Base-by-base conservation (phyloP, 2,888 invertebrate species). In the Holacanthella duospinosa region DNA sequence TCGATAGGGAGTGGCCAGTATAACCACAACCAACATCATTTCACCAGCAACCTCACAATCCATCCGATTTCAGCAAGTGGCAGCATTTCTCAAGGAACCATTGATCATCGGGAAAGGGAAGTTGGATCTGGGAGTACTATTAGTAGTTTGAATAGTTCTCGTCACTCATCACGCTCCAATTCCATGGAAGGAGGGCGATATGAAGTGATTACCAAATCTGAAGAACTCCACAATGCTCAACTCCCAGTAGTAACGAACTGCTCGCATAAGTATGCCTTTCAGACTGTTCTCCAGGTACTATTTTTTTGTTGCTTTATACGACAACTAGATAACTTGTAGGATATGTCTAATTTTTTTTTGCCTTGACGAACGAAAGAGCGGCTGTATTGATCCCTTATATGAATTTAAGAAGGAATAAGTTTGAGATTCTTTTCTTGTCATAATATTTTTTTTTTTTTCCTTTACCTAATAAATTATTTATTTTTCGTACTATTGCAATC, bases 241-340 rank as follows among this genome's bases (percentile, higher is more conserved):
- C 53, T 64, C 28, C 66, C 66, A 55, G 63, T 6, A 12, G 36
- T 66, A 16, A 48, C 68, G 25, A 56, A 61, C 12, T 71, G 67
- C 48, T 53, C 65, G 2, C 58, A 65, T 3, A 71, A 71, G 44
- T 68, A 68, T 44, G 59, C 60, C n/a, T 70, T 70, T 59, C 70
- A 70, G 55, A 68, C 70, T 2, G 67, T 72, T 26, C 59, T 69
- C 29, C 71, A 72, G 68, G 71, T 71, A 66, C n/a, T 2, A 27
- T 29, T 27, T 6, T 36, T 36, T 36, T 36, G 6, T n/a, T n/a
- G n/a, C n/a, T n/a, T n/a, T n/a, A n/a, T n/a, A n/a, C n/a, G n/a
- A n/a, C n/a, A n/a, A n/a, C n/a, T n/a, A n/a, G n/a, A n/a, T n/a
- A n/a, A n/a, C n/a, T n/a, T n/a, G n/a, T n/a, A n/a, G n/a, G n/a